Percentiles rank a stretch among this genome's conserved stretches.
Conservation (phyloP, 2,888 invertebrate species). For the Encarsia formosa region DNA sequence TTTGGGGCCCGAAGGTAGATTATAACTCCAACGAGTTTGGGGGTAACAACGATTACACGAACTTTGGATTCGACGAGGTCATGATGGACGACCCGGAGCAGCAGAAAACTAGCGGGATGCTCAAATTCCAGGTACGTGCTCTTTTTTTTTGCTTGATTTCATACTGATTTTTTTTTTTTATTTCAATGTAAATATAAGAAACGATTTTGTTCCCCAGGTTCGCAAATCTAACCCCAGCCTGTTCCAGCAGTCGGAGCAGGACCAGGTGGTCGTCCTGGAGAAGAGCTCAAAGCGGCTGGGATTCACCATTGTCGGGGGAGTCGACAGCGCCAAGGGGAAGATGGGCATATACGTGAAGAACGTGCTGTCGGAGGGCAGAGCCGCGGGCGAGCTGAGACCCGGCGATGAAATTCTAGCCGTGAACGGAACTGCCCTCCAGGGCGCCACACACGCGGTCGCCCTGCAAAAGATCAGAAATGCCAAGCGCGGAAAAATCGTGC, state of each 20-base stretch:
- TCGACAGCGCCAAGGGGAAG: conserved; percentile 59
- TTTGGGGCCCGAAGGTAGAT: conserved; percentile 36
- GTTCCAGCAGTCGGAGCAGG: conserved; percentile 41
- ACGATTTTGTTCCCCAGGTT: conserved; percentile 23
- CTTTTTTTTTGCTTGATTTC: too few species aligned
- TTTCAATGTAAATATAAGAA: too few species aligned
- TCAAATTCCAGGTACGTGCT: conserved; percentile 48
- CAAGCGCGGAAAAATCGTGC: conserved; percentile 57
- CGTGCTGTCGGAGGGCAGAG: conserved; percentile 60
- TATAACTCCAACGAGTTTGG: too few species aligned
- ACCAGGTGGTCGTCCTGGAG: conserved; percentile 51
- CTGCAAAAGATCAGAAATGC: conserved; percentile 60
- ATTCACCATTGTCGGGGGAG: conserved; percentile 64
- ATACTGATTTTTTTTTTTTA: too few species aligned
- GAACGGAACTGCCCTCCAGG: conserved; percentile 57
- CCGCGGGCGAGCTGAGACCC: conserved; percentile 58
- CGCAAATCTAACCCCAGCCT: conserved; percentile 41
- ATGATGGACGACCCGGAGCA: conserved; percentile 23
- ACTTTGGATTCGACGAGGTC: too few species aligned
- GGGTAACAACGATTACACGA: too few species aligned
- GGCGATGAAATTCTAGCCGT: conserved; percentile 63
- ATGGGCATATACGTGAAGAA: conserved; percentile 64
- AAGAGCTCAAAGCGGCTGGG: conserved; percentile 62
- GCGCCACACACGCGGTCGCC: conserved; percentile 59
- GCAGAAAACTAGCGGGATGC: conserved; percentile 50